phyloP scores from a whole-genome alignment of 1,140 invertebrate species.

The Hyles euphorbiae region DNA sequence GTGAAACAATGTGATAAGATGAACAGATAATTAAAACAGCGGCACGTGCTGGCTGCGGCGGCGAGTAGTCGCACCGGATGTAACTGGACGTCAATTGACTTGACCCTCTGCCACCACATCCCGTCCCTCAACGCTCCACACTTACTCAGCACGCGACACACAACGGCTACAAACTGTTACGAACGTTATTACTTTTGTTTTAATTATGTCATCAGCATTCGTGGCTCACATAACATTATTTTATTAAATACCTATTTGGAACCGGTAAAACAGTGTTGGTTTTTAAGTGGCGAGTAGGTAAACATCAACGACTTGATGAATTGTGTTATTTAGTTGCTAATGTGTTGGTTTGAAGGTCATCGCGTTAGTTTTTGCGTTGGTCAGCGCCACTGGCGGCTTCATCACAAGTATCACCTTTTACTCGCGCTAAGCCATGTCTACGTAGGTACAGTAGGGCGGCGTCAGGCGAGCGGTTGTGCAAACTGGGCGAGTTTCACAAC shows the following conservation, averaged over 20 bases:
- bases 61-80: constrained; percentile 49
- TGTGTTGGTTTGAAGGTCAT: not conserved
- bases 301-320: too few species aligned
- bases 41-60: constrained; percentile 52
- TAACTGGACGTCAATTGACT: constrained; percentile 65
- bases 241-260: too few species aligned
- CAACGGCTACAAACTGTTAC: not conserved
- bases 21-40: constrained; percentile 29
- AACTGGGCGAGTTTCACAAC: constrained; percentile 64
- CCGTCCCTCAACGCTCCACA: constrained; percentile 35
- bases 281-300: too few species aligned
- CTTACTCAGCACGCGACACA: constrained; percentile 30
- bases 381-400: not conserved
- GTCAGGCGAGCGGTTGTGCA: constrained; percentile 45
- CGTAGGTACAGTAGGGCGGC: constrained; percentile 33
- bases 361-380: not conserved
- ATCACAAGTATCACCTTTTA: constrained; percentile 8
- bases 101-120: constrained; percentile 62
- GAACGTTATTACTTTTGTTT: too few species aligned
- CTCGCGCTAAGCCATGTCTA: constrained; percentile 17
- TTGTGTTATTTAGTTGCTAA: too few species aligned
- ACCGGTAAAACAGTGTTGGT: too few species aligned
- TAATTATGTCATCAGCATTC: too few species aligned
- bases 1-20: constrained; percentile 4
- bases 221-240: too few species aligned